phyloP scores from a whole-genome alignment of 1,140 invertebrate genomes.

The Tribolium madens region DNA sequence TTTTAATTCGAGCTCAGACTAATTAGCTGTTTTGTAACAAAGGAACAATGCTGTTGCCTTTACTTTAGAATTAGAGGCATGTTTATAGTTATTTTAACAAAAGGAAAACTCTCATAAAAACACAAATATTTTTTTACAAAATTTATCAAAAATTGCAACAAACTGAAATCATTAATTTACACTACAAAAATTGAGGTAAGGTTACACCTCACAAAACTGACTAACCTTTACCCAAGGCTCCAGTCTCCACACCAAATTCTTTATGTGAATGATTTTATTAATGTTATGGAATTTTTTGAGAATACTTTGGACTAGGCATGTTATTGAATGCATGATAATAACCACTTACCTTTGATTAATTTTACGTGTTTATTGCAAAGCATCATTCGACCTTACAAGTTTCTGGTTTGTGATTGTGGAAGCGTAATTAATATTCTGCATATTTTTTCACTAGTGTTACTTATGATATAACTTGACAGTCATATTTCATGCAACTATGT shows the following conservation, averaged over 20 bases:
- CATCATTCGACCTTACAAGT: neutral
- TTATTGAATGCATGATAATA: neutral
- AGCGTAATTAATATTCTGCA: neutral
- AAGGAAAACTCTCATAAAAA: too few species aligned
- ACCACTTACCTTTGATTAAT: neutral
- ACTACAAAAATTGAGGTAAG: neutral
- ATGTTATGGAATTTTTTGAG: neutral
- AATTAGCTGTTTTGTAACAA: too few species aligned
- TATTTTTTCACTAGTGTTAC: neutral
- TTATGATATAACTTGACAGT: neutral
- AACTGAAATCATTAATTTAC: too few species aligned
- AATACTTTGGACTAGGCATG: neutral
- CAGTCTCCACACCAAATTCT: neutral
- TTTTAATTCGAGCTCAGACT: too few species aligned
- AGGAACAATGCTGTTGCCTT: too few species aligned
- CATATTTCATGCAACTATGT: neutral
- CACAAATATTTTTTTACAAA: too few species aligned
- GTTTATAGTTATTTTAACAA: too few species aligned
- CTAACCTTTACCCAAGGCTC: neutral
- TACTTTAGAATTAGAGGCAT: too few species aligned
- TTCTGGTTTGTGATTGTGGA: neutral
- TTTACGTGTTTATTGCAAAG: neutral
- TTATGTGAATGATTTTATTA: too few species aligned
- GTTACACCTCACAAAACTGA: neutral
- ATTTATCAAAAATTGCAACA: too few species aligned